Evolutionary conservation across 2,797 vertebrate genomes (phyloP).

Genomic region (Limnodromus scolopaceus): DNA sequence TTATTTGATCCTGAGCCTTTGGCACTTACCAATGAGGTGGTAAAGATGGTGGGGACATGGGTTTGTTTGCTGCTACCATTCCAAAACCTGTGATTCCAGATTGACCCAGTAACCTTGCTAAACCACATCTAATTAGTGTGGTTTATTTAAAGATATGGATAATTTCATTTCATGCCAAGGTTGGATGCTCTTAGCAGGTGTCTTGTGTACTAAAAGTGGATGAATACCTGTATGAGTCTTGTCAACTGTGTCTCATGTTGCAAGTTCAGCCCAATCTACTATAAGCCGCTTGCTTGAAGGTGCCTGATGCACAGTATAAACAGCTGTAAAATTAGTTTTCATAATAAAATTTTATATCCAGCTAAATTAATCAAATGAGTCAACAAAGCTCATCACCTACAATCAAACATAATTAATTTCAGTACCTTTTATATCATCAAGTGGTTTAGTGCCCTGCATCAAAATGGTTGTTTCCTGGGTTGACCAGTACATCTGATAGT

Average conservation of each 20-base stretch:
- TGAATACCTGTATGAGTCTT: not conserved
- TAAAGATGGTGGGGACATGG: not conserved
- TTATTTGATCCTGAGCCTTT: not conserved
- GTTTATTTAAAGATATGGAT: not conserved
- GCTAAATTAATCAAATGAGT: not conserved
- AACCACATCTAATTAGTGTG: not conserved
- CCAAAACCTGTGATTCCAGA: not conserved
- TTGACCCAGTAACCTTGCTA: not conserved
- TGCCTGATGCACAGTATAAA: not conserved
- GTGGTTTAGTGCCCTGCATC: not conserved
- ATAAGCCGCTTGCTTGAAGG: not conserved
- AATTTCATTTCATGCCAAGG: not conserved
- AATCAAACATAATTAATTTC: not conserved
- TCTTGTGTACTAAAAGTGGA: not conserved
- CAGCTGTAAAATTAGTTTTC: not conserved
- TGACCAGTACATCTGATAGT: not conserved
- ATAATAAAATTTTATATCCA: not conserved
- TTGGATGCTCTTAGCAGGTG: not conserved
- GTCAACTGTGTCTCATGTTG: not conserved
- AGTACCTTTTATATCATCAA: not conserved
- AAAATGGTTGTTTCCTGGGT: not conserved
- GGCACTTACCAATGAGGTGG: not conserved
- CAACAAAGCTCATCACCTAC: not conserved
- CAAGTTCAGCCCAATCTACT: not conserved
- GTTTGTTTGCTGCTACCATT: not conserved